These are phyloP conservation scores for Catharus minimus DNA, from an alignment of 2,113 vertebrate genomes.

Conservation along the genomic window DNA sequence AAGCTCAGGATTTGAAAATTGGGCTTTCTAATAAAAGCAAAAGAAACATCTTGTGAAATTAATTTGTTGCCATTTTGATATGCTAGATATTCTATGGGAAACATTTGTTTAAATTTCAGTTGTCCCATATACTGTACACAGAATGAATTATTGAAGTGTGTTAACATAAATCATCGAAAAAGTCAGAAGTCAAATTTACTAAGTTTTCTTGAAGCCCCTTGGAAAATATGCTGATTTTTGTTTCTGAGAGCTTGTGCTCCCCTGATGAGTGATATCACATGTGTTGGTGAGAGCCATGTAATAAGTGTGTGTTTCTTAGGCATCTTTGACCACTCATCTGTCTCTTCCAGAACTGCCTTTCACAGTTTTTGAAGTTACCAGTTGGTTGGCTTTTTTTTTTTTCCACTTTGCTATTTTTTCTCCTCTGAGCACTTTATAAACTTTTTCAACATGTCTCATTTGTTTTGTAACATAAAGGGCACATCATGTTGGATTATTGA, in stretches of 20 bases:
- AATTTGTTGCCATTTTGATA: constrained; percentile 6
- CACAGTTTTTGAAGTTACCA: neutral
- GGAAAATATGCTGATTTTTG: constrained; percentile 24
- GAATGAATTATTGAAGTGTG: neutral
- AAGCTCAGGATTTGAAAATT: neutral
- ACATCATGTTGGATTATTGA: neutral
- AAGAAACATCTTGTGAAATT: constrained; percentile 26
- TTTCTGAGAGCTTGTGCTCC: neutral
- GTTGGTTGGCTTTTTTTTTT: neutral
- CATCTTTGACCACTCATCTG: neutral
- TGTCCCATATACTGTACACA: neutral
- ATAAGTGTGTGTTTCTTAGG: neutral
- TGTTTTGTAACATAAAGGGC: neutral
- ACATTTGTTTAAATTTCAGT: neutral
- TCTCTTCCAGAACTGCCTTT: neutral
- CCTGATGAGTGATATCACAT: constrained; percentile 29
- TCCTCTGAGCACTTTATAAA: neutral
- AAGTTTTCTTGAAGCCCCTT: constrained; percentile 21
- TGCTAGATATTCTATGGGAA: constrained; percentile 37
- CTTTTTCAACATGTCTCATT: neutral
- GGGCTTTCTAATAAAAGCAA: neutral
- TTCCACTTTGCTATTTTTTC: accelerated
- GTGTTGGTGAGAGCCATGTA: constrained; percentile 36
- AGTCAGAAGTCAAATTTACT: neutral
- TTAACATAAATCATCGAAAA: constrained; percentile 17